Conservation (phyloP, 2,113 vertebrate genomes). For the pig (Sus scrofa) region T2T-Sscrofa CM000820.6:42979001-42979500, state of each 20-base stretch:
- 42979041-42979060: background rate
- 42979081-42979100: background rate
- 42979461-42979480: no score
- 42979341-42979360: background rate
- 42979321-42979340: background rate
- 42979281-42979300: constrained; percentile 29
- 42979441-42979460: constrained; percentile 26
- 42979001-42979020: background rate
- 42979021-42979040: background rate
- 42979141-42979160: background rate
- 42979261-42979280: constrained; percentile 26
- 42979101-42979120: background rate
- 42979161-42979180: background rate
- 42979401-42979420: background rate
- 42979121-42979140: no score
- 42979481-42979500: no score
- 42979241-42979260: constrained; percentile 8
- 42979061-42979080: background rate
- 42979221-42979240: background rate
- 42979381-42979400: background rate
- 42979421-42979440: background rate
- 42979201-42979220: background rate
- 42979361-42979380: background rate
- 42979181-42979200: background rate
- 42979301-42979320: background rate